A percentile compares a stretch with the other conserved stretches of the same genome.
These are phyloP conservation scores for Choloepus didactylus DNA, from an alignment of 2,797 vertebrate species.

Conservation along the genomic window DNA sequence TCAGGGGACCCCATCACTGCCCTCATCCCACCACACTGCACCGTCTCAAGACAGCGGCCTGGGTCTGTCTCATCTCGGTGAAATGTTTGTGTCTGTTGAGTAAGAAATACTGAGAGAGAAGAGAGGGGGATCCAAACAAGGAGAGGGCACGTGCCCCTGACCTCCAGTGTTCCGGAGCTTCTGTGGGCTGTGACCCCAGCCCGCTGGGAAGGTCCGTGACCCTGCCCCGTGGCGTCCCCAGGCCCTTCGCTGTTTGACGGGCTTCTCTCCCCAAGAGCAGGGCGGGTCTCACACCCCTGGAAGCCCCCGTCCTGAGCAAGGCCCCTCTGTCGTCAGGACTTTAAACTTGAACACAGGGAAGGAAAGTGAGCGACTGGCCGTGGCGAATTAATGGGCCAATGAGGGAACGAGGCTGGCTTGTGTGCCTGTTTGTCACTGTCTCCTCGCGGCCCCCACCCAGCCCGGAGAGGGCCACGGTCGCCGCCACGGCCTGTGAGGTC, in stretches of 20 bases:
- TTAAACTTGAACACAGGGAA: background rate
- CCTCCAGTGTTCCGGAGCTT: fast-evolving
- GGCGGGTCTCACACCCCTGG: no score
- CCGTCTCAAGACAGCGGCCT: fast-evolving
- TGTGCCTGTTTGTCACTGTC: background rate
- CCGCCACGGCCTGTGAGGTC: background rate
- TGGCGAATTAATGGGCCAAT: background rate
- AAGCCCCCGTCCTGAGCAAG: background rate
- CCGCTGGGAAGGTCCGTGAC: fast-evolving
- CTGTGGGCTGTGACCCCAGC: no score
- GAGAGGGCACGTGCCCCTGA: background rate
- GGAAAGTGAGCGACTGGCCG: background rate
- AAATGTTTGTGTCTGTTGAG: background rate
- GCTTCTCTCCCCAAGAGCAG: no score
- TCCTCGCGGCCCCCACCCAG: background rate
- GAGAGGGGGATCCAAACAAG: no score
- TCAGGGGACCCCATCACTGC: no score
- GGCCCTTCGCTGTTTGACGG: background rate
- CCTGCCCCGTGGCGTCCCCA: fast-evolving
- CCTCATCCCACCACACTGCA: background rate
- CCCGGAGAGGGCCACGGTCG: background rate
- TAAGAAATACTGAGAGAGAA: background rate
- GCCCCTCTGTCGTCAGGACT: background rate
- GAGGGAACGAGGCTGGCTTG: background rate
- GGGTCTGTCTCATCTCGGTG: background rate